A percentile compares a stretch with the other conserved stretches of the same genome.
Conservation (phyloP, 2,888 invertebrate genomes). For the Drosophila robusta region DNA sequence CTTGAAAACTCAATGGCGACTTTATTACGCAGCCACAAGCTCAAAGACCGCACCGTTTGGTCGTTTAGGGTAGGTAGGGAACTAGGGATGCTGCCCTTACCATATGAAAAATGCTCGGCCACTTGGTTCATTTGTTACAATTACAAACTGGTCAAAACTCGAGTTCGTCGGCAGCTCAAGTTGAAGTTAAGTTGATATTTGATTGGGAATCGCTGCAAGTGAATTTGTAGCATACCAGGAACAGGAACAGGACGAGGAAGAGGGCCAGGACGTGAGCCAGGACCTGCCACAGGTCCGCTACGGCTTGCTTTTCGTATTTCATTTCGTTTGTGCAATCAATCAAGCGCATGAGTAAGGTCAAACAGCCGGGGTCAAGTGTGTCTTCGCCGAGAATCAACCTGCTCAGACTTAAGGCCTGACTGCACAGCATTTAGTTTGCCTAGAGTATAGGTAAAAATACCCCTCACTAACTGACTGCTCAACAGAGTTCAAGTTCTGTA, state of each 20-base stretch:
- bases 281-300: conserved; percentile 19
- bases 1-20: conserved; percentile 51
- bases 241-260: conserved; percentile 8
- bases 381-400: conserved; percentile 11
- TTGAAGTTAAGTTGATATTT: conserved; percentile 52
- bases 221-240: conserved; percentile 49
- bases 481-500: conserved; percentile 4
- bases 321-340: conserved; percentile 71
- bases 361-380: conserved; percentile 46
- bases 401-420: conserved; percentile 48
- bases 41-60: neutral
- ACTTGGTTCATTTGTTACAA: conserved; percentile 67
- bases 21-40: conserved; percentile 51
- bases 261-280: neutral
- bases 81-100: neutral
- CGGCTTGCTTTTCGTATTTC: conserved; percentile 43
- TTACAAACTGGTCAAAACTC: conserved; percentile 39
- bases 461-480: conserved; percentile 3
- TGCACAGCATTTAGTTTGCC: conserved; percentile 48
- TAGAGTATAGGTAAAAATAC: neutral
- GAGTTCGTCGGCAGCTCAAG: conserved; percentile 25
- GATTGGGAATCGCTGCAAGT: conserved; percentile 51
- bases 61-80: neutral
- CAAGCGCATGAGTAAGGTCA: conserved; percentile 70
- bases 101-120: conserved; percentile 32